A percentile compares a stretch with the other conserved stretches of the same genome.
phyloP scores from a whole-genome alignment of 1,140 invertebrate genomes.

The Drosophila sulfurigaster region DNA sequence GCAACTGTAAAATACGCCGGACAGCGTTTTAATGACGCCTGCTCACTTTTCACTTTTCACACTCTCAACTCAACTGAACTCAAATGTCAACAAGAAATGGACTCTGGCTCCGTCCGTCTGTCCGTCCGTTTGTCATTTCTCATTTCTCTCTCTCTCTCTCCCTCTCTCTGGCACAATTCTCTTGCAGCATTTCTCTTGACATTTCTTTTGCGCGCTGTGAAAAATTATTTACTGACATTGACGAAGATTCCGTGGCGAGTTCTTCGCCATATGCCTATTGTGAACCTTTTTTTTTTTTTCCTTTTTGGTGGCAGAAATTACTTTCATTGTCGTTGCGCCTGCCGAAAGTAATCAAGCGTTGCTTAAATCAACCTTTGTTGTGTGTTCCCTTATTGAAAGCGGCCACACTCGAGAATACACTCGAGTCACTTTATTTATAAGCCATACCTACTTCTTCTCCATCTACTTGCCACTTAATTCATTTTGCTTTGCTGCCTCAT shows the following conservation, averaged over 20 bases:
- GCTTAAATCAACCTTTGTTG: conserved; percentile 6
- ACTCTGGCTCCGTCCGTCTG: not conserved
- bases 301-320: conserved; percentile 2
- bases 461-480: too few relatives aligned
- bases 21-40: conserved; percentile 39
- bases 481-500: too few relatives aligned
- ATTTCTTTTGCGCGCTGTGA: conserved; percentile 12
- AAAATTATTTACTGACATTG: conserved; percentile 47
- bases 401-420: not conserved
- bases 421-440: not conserved
- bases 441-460: not conserved
- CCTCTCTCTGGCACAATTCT: not conserved
- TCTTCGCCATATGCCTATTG: conserved; percentile 21
- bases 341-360: conserved; percentile 22
- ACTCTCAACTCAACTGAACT: conserved; percentile 8
- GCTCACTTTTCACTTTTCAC: conserved; percentile 43
- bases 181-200: not conserved
- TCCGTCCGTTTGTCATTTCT: conserved; percentile 22
- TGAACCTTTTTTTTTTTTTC: conserved; percentile 2
- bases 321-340: conserved; percentile 14
- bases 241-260: conserved; percentile 31
- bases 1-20: conserved; percentile 6
- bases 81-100: conserved; percentile 37
- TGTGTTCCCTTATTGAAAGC: not conserved
- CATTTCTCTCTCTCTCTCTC: conserved; percentile 21